Conservation (phyloP, 2,113 vertebrate genomes). For the Tragelaphus strepsiceros region DNA sequence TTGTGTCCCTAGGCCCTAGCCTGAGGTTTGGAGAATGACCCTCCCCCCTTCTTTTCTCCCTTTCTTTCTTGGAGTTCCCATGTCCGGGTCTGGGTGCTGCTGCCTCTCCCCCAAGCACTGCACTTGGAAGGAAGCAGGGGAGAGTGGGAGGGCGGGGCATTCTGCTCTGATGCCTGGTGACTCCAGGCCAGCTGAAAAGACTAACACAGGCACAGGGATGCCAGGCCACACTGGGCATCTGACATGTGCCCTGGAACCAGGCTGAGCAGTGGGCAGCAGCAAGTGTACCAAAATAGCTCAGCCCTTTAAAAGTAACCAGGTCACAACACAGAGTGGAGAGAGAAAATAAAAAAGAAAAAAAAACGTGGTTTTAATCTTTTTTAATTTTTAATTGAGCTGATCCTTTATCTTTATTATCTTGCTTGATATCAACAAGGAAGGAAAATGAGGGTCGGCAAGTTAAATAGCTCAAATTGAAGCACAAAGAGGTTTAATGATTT, state of each 20-base stretch:
- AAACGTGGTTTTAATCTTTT: neutral
- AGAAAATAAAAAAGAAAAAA: neutral
- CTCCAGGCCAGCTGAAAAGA: neutral
- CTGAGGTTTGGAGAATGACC: neutral
- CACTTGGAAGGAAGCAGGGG: no score
- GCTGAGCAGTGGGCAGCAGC: neutral
- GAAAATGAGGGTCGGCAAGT: neutral
- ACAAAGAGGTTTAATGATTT: neutral
- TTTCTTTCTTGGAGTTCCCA: neutral
- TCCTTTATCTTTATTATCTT: neutral
- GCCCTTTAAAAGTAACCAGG: conserved; percentile 53
- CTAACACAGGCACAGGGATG: neutral
- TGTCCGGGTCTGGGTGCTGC: neutral
- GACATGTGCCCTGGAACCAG: neutral
- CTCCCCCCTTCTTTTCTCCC: no score
- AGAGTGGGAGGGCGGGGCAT: fast-evolving
- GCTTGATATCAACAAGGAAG: neutral
- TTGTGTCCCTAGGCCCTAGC: neutral
- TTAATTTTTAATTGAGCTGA: neutral
- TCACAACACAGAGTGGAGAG: neutral
- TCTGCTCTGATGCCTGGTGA: neutral
- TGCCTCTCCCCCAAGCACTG: neutral
- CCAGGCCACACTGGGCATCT: conserved; percentile 2
- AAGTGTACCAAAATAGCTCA: conserved; percentile 42
- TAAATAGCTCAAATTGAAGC: neutral